A percentile compares a stretch with the other conserved stretches of the same genome.
phyloP scores from a whole-genome alignment of 2,797 vertebrate species.

The Emydoidea blandingii region DNA sequence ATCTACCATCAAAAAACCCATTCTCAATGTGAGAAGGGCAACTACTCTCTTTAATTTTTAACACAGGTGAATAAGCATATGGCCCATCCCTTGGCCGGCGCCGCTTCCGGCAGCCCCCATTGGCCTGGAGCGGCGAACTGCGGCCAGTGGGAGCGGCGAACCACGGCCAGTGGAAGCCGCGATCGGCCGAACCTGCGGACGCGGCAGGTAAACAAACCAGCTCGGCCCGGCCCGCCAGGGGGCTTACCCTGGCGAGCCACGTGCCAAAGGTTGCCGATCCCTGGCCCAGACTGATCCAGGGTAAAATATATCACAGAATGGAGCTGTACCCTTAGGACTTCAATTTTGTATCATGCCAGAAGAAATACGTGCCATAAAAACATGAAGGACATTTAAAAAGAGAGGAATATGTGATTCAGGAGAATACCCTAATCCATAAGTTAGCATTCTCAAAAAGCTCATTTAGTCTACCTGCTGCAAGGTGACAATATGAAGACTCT shows the following conservation, averaged over 20 bases:
- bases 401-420: not conserved
- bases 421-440: not conserved
- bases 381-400: not conserved
- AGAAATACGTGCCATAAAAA: not conserved
- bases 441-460: not conserved
- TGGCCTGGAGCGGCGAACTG: too few relatives aligned
- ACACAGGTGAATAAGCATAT: not conserved
- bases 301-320: not conserved
- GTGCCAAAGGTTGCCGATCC: too few relatives aligned
- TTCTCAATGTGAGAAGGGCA: accelerated
- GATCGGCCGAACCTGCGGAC: too few relatives aligned
- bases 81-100: not conserved
- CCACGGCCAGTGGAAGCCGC: too few relatives aligned
- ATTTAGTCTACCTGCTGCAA: not conserved
- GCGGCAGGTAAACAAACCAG: too few relatives aligned
- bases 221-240: too few relatives aligned
- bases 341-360: not conserved
- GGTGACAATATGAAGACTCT: not conserved
- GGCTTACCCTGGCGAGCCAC: too few relatives aligned
- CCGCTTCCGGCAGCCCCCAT: too few relatives aligned
- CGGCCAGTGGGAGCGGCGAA: too few relatives aligned
- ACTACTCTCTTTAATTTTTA: not conserved
- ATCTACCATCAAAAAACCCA: not conserved
- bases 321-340: not conserved
- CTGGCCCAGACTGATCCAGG: not conserved